Conservation (phyloP, 2,797 vertebrate genomes). For the Girardinus metallicus region DNA sequence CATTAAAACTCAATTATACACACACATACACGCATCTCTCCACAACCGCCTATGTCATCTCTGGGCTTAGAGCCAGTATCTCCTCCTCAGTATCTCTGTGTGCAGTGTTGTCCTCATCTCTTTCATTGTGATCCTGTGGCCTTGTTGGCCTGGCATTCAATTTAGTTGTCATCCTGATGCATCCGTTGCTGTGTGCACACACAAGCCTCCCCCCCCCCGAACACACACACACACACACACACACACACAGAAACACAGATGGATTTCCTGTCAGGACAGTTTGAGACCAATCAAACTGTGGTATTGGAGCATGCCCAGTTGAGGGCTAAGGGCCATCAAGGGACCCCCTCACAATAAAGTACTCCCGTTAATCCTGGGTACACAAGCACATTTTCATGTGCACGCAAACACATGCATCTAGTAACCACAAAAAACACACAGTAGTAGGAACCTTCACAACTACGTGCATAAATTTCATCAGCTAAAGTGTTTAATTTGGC, state of each 20-base stretch:
- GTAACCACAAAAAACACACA: constrained; percentile 4
- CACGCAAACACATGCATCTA: constrained; percentile 18
- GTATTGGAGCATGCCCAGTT: constrained; percentile 74
- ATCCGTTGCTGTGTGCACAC: constrained; percentile 33
- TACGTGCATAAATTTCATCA: constrained; percentile 12
- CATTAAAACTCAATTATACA: constrained; percentile 77
- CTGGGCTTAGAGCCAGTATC: constrained; percentile 69
- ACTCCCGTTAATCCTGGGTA: constrained; percentile 48
- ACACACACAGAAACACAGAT: constrained; percentile 57
- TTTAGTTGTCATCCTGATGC: constrained; percentile 78
- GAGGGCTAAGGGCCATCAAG: constrained; percentile 77
- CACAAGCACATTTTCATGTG: constrained; percentile 6
- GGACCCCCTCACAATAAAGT: constrained; percentile 64
- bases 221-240: constrained; percentile 38
- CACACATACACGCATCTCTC: constrained; percentile 37
- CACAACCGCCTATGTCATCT: constrained; percentile 68
- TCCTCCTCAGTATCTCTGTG: constrained; percentile 38
- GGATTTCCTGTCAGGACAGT: constrained; percentile 81
- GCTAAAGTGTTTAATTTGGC: constrained; percentile 15
- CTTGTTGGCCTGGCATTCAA: constrained; percentile 76
- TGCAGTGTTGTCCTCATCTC: constrained; percentile 64
- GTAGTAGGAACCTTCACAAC: constrained; percentile 18
- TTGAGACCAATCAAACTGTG: constrained; percentile 80
- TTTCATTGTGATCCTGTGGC: constrained; percentile 76
- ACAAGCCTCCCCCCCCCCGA: not conserved